These are phyloP conservation scores for Cercopithecus mona DNA, from an alignment of 2,113 vertebrate species.

Conservation along the genomic window DNA sequence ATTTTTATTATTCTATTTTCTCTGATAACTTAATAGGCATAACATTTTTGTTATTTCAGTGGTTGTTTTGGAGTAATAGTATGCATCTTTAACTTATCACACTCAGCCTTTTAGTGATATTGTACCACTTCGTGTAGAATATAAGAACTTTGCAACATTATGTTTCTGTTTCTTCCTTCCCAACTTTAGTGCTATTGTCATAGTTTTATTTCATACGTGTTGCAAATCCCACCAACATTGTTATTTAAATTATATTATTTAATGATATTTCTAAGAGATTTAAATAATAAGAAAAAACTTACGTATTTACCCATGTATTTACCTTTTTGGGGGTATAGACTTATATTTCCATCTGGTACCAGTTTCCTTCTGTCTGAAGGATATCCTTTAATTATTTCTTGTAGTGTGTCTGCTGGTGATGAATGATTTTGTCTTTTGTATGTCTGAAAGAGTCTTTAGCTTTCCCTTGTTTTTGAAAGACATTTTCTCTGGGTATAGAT, in stretches of 20 bases:
- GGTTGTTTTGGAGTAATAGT: not conserved
- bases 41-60: not conserved
- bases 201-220: too few species aligned
- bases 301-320: too few species aligned
- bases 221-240: too few species aligned
- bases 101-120: not conserved
- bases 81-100: not conserved
- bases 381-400: not conserved
- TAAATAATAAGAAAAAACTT: too few species aligned
- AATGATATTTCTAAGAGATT: too few species aligned
- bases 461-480: not conserved
- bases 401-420: not conserved
- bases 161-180: too few species aligned
- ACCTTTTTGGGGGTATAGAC: not conserved
- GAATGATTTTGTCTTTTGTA: not conserved
- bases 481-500: not conserved
- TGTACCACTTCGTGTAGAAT: not conserved
- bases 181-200: too few species aligned
- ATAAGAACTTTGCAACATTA: too few species aligned
- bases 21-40: not conserved
- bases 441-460: not conserved
- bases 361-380: not conserved
- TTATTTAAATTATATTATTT: too few species aligned
- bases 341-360: not conserved
- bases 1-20: not conserved